Base-by-base conservation (phyloP, 2,888 invertebrate genomes). In the Apamea epomidion region DNA sequence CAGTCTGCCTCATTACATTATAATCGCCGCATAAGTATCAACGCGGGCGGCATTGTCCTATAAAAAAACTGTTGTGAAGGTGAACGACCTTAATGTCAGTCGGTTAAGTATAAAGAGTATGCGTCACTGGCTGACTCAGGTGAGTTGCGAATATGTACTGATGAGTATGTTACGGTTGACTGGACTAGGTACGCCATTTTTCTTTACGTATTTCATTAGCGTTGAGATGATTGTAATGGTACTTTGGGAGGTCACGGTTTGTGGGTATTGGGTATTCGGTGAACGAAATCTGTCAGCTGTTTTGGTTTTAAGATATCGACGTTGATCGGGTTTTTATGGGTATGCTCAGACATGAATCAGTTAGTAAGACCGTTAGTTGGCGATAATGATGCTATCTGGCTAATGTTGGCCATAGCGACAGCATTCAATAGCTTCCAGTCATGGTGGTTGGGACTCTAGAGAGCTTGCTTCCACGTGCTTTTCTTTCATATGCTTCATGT, bases 101-200 rank as follows among this genome's bases (percentile, higher is more conserved):
- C 85, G 74, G 85, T 78, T 81, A 81, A 83, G 87, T 62, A 83
- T 62, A 83, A 77, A 83, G 48, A 77, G 78, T 80, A 87, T 92
- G 91, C 90, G 91, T 90, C 91, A 88, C 65, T 83, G 48, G 48
- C 86, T 87, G 90, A 89, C 87, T 92, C 88, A 91, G 90, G 88
- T 92, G 88, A 81, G 74, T 84, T 70, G 78, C 65, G 71, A 81
- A 84, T 79, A 84, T 79, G 58, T 87, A 71, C 76, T 76, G 77
- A 86, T 86, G 87, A 88, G 76, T 83, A 80, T 72, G 68, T 76
- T 75, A 76, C 10, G 70, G 77, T 62, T 68, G 81, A 87, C 68
- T 76, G 80, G 74, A 72, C 65, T 73, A 82, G 67, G 67, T 42
- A 87, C 58, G 67, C 70, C 58, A 76, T 80, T 77, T 74, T 62